phyloP scores from a whole-genome alignment of 2,888 invertebrate genomes.

The Oegoconia quadripuncta region DNA sequence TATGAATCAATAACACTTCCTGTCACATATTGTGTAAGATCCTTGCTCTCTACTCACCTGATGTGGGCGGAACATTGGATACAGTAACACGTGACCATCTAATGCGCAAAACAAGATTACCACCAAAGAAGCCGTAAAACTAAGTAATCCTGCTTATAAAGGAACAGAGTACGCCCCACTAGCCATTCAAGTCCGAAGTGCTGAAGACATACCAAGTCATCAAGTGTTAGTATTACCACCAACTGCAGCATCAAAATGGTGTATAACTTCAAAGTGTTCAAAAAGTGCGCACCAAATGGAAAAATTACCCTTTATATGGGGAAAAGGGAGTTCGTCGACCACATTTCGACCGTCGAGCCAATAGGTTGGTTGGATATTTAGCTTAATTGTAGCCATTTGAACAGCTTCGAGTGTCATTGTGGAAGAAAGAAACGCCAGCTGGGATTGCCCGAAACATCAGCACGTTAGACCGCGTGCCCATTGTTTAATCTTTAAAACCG shows the following conservation, averaged over 20 bases:
- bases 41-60: too few species aligned
- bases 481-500: background rate
- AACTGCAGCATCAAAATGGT: constrained; percentile 92
- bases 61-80: too few species aligned
- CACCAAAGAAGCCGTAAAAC: constrained; percentile 48
- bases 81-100: constrained; percentile 40
- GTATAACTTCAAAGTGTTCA: constrained; percentile 93
- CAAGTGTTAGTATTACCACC: too few species aligned
- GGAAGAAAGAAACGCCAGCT: constrained; percentile 5
- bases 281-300: constrained; percentile 93
- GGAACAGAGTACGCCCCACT: constrained; percentile 9
- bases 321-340: constrained; percentile 93
- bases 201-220: too few species aligned
- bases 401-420: constrained; percentile 3
- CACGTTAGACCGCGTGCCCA: constrained; percentile 11
- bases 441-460: constrained; percentile 6
- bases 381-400: constrained; percentile 6
- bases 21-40: too few species aligned
- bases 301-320: constrained; percentile 92
- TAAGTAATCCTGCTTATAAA: constrained; percentile 62
- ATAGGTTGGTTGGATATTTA: constrained; percentile 81
- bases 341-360: constrained; percentile 91
- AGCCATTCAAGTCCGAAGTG: too few species aligned
- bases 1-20: too few species aligned
- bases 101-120: constrained; percentile 58